Evolutionary conservation across 2,888 invertebrate genomes (phyloP), one percentile per base, ranked within the genome.

Genomic region (Caenorhabditis angaria): DNA sequence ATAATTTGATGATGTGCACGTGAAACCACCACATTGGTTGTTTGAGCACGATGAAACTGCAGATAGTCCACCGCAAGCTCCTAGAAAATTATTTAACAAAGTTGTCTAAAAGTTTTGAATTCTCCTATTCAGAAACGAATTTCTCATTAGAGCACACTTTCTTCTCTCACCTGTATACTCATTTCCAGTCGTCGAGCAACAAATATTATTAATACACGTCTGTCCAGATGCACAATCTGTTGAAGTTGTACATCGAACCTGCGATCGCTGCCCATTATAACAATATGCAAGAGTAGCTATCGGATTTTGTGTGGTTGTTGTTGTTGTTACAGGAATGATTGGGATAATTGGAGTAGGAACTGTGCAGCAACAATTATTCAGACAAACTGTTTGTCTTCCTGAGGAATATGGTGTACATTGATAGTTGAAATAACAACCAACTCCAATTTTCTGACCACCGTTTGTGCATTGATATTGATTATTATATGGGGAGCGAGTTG

Each of bases 1-100:
- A 64, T 84, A 84, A 32, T 82, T 83, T 22, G 84, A 82, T 1
- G 82, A 63, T 2, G 82, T 83, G 61, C 84, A 84, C 1, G 69
- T 47, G 67, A 83, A 78, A 8, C 35, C 29, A 20, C 78, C 76
- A 50, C 73, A 75, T n/a, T 63, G 62, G 20, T 55, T 61, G 28
- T 65, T 70, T 0, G 53, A 48, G 47, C 84, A 84, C 8, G 80
- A 67, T 14, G 79, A 57, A 14, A 84, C 70, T 4, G 83, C 84
- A n/a, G 80, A 67, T 6, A 80, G 63, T 25, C 84, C 84, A 41
- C 75, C 84, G 62, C 84, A 84, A 5, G 83, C 74, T 61, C 78
- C 83, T 83, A 48, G n/a, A 75, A 77, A 4, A 20, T 48, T n/a
- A 8, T 22, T 4, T 5, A 22, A 12, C 54, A 54, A 54, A 24